A percentile compares a stretch with the other conserved stretches of the same genome.
Evolutionary conservation across 1,140 invertebrate genomes (phyloP).

Genomic region (Melanaphis sacchari): DNA sequence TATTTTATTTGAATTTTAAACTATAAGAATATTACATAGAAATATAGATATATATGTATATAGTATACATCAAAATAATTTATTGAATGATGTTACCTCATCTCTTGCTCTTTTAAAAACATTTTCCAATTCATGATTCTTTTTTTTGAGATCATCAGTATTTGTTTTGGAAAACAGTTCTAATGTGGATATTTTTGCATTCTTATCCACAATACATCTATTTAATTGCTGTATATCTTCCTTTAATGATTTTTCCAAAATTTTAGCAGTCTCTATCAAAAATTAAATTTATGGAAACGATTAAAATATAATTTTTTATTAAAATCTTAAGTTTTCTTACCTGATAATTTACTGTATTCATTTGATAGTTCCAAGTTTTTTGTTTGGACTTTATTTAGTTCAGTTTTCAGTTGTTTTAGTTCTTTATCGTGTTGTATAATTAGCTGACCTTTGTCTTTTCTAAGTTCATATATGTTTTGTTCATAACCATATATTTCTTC

Average conservation of each 20-base stretch:
- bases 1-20: too few species aligned
- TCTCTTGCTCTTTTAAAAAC: slow-evolving; percentile 38
- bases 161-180: slow-evolving; percentile 45
- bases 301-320: not conserved
- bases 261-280: slow-evolving; percentile 32
- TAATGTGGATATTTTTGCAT: slow-evolving; percentile 53
- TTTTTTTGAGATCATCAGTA: slow-evolving; percentile 47
- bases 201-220: slow-evolving; percentile 52
- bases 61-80: not conserved
- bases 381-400: slow-evolving; percentile 16
- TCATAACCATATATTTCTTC: slow-evolving; percentile 38
- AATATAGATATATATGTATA: too few species aligned
- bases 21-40: too few species aligned
- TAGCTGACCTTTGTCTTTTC: slow-evolving; percentile 48
- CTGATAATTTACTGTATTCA: slow-evolving; percentile 31
- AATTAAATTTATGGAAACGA: not conserved
- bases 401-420: slow-evolving; percentile 3
- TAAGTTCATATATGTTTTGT: slow-evolving; percentile 40
- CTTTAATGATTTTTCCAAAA: slow-evolving; percentile 50
- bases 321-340: not conserved
- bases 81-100: slow-evolving; percentile 20
- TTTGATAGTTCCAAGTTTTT: slow-evolving; percentile 36
- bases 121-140: slow-evolving; percentile 35
- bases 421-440: slow-evolving; percentile 48
- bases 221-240: slow-evolving; percentile 50